Evolutionary conservation across 1,140 invertebrate genomes (phyloP).

Genomic region (Oncopodura yosiiana): DNA sequence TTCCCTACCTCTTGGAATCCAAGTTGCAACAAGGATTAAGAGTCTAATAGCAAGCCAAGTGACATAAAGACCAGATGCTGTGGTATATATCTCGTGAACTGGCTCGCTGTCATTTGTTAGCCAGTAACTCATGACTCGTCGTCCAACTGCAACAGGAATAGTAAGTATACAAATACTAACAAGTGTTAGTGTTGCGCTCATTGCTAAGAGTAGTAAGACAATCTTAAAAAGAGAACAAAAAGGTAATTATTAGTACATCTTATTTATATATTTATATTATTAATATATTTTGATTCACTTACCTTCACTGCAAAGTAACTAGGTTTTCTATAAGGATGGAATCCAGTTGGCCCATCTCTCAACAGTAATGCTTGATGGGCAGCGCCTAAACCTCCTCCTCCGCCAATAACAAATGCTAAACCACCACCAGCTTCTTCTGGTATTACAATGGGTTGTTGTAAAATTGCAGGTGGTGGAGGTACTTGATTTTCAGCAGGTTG

Average conservation of each 20-base stretch:
- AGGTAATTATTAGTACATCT: slow-evolving; percentile 11
- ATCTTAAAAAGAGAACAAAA: slow-evolving; percentile 39
- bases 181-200: slow-evolving; percentile 73
- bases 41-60: slow-evolving; percentile 78
- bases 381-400: slow-evolving; percentile 55
- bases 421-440: slow-evolving; percentile 35
- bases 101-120: slow-evolving; percentile 34
- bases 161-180: slow-evolving; percentile 73
- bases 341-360: slow-evolving; percentile 64
- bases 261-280: too few species aligned
- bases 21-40: slow-evolving; percentile 65
- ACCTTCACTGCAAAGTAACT: slow-evolving; percentile 39
- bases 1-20: slow-evolving; percentile 78
- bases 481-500: background rate
- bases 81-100: slow-evolving; percentile 92
- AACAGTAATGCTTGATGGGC: slow-evolving; percentile 72
- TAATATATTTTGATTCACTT: background rate
- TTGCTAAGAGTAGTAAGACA: slow-evolving; percentile 61
- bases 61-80: slow-evolving; percentile 84
- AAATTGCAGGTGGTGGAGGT: background rate
- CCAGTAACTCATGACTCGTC: slow-evolving; percentile 34
- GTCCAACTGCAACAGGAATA: slow-evolving; percentile 50
- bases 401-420: slow-evolving; percentile 29
- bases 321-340: slow-evolving; percentile 79
- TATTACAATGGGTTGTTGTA: background rate